Base-by-base conservation (phyloP, 2,797 vertebrate species). In the Coregonus ussuriensis region DNA sequence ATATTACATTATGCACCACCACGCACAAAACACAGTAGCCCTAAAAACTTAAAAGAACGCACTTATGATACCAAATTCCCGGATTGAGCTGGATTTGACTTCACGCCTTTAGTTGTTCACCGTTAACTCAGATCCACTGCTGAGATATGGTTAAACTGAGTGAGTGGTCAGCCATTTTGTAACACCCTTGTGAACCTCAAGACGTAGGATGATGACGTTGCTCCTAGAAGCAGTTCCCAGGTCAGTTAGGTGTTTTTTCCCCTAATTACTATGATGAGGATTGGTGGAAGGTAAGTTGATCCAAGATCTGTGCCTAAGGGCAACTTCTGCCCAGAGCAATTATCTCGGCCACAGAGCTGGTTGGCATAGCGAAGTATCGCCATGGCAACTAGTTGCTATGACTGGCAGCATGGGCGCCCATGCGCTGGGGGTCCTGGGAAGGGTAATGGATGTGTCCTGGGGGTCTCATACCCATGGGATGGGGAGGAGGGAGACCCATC, bases 361-460 rank as follows among this genome's bases (percentile, higher is more conserved):
- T 69, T 77, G 41, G 83, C 75, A 67, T 15, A 67, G 14, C 31
- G 1, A 67, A 33, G 25, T 11, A 59, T 56, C 66, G 74, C 31
- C 79, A 71, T 70, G 84, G 80, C 54, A 3, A 59, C 73, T 92
- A 91, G 72, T 93, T 90, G 0, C 86, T 83, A 5, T 93, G 93
- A 41, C 91, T 91, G 4, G 89, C 53, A n/a, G 92, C 96, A 6
- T 99, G 98, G 75, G 98, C 97, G 0, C 98, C 98, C 98, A 99
- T 99, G 82, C 97, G 95, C 90, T 98, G 97, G 82, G 98, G 98
- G 88, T 99, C 98, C 91, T 99, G 98, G 85, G 98, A 99, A 0
- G 98, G 98, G 84, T 99, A 99, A 87, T 99, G 98, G 88, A 99
- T 98, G 89, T 97, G 97, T 82, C 97, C 97, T 0, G 98, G 97